Base-by-base conservation (phyloP, 1,140 invertebrate species). In the Euura saliciscinereae region DNA sequence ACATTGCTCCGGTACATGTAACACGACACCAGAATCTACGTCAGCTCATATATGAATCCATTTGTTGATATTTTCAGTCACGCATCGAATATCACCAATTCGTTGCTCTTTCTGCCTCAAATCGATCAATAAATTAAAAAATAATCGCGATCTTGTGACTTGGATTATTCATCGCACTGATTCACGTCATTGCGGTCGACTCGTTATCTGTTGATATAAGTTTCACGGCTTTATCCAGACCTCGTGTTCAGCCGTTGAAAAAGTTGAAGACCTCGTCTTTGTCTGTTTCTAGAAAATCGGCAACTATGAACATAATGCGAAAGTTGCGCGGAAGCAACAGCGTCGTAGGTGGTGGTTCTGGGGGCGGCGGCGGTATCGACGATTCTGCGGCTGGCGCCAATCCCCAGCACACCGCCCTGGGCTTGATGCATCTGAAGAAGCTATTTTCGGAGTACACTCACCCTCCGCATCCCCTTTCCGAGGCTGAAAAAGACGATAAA, bases 381-480 rank as follows among this genome's bases (percentile, higher is more conserved):
- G 85, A 89, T 72, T 85, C 83, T 70, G 88, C 90, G 8, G 84
- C 84, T 8, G 86, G 85, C 51, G 80, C 90, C 5, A 90, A 91
- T 44, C 90, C 92, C 71, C 92, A 94, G 74, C 94, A 95, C 79
- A 93, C 94, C 59, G 94, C 95, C 79, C 89, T 99, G 66, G 97
- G 97, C 65, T 90, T 99, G 10, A 97, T 96, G 92, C 97, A 99
- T 81, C 90, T 99, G 3, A 96, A 98, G 79, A 99, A 99, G 87
- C 89, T 99, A 7, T 99, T 99, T 87, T 93, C 94, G 43, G 97
- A 99, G 81, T 98, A 97, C 79, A 94, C 93, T 42, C 95, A 98
- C 89, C 94, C 96, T 51, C 88, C 93, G 65, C 94, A 95, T 78
- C 90, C 93, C 6, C 88, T 97, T 1, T 91, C 91, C 45, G 95